Evolutionary conservation across 2,797 vertebrate species (phyloP).

Genomic region (Anabacerthia variegaticeps): DNA sequence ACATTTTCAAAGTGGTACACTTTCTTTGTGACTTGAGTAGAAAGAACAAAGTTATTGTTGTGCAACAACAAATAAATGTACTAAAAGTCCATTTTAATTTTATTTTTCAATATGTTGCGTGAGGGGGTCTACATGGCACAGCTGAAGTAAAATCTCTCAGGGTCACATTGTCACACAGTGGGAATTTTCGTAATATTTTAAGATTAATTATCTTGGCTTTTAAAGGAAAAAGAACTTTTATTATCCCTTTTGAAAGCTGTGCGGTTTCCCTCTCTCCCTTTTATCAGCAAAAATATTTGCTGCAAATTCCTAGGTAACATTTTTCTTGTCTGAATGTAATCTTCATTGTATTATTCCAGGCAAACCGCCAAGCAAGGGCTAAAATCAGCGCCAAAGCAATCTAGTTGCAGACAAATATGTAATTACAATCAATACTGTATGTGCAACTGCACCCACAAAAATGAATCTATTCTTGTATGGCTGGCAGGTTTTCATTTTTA

Average conservation of each 20-base stretch:
- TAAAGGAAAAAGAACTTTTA: background rate
- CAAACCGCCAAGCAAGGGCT: slow-evolving; percentile 18
- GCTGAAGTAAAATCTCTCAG: background rate
- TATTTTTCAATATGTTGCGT: background rate
- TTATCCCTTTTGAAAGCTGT: background rate
- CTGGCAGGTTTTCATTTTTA: background rate
- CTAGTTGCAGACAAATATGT: slow-evolving; percentile 35
- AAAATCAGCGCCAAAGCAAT: slow-evolving; percentile 47
- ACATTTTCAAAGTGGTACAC: slow-evolving; percentile 42
- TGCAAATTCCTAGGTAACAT: slow-evolving; percentile 32
- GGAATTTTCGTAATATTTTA: background rate
- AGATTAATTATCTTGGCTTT: background rate
- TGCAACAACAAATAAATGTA: background rate
- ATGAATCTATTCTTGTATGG: background rate
- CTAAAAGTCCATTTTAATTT: background rate
- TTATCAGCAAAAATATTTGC: slow-evolving; percentile 49
- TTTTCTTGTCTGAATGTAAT: slow-evolving; percentile 47
- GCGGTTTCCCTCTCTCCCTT: background rate
- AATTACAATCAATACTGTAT: slow-evolving; percentile 48
- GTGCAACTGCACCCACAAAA: background rate
- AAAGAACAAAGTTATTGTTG: background rate
- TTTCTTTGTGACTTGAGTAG: slow-evolving; percentile 35
- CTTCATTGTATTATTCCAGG: slow-evolving; percentile 47
- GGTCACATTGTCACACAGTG: background rate
- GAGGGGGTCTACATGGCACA: background rate